Evolutionary conservation across 2,113 vertebrate genomes (phyloP).

Genomic region (Oryzias javanicus): DNA sequence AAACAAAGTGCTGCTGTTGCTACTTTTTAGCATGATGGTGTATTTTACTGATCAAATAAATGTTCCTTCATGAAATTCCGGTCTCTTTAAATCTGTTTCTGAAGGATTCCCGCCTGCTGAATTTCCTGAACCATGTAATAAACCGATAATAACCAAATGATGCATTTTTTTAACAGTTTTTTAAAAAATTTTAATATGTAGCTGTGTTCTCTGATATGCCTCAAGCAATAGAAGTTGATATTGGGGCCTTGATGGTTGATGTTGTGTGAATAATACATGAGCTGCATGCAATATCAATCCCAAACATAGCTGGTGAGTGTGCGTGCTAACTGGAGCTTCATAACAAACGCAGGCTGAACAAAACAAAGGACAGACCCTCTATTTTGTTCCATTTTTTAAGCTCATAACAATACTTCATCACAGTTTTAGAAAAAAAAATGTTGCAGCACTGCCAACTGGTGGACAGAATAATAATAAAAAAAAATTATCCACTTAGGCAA

Average conservation of each 20-base stretch:
- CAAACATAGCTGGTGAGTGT: slow-evolving; percentile 22
- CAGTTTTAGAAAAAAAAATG: neutral
- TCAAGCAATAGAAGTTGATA: slow-evolving; percentile 23
- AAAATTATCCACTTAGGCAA: too few species aligned
- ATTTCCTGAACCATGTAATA: neutral
- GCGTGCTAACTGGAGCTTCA: neutral
- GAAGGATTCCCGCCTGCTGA: slow-evolving; percentile 1
- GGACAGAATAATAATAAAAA: neutral
- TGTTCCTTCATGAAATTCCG: slow-evolving; percentile 88
- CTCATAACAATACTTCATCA: neutral
- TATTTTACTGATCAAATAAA: slow-evolving; percentile 98
- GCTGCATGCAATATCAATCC: slow-evolving; percentile 3
- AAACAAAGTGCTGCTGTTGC: slow-evolving; percentile 86
- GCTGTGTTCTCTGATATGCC: slow-evolving; percentile 12
- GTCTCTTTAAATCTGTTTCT: slow-evolving; percentile 66
- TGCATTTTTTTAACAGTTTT: too few species aligned
- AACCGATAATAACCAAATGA: too few species aligned
- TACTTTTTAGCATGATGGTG: slow-evolving; percentile 86
- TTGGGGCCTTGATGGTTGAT: slow-evolving; percentile 25
- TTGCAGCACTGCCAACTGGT: slow-evolving; percentile 43
- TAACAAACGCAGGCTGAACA: neutral
- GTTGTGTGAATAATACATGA: slow-evolving; percentile 37
- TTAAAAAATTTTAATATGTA: slow-evolving; percentile 8
- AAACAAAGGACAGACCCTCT: neutral
- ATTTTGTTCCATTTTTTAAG: neutral